Conservation (phyloP, 2,888 invertebrate genomes). For the Laspeyria flexula region DNA sequence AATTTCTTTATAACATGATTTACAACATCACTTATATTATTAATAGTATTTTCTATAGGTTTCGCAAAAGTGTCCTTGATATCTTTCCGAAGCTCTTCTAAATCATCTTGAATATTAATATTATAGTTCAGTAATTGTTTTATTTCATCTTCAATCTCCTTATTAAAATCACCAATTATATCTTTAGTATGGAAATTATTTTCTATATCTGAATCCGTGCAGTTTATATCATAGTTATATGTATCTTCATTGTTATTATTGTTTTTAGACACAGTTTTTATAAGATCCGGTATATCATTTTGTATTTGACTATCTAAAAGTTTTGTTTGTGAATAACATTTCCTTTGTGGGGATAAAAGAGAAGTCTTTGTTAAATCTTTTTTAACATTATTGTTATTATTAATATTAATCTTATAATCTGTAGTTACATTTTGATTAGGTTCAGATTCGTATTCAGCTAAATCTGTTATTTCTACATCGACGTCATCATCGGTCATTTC, state of each 20-base stretch:
- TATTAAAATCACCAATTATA: constrained; percentile 86
- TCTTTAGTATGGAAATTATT: constrained; percentile 79
- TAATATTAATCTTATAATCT: constrained; percentile 63
- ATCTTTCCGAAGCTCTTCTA: constrained; percentile 80
- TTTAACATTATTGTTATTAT: constrained; percentile 74
- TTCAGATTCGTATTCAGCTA: constrained; percentile 60
- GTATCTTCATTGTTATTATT: constrained; percentile 67
- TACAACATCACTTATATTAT: constrained; percentile 83
- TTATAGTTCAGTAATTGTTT: constrained; percentile 80
- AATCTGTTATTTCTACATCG: constrained; percentile 73
- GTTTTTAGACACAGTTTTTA: constrained; percentile 75
- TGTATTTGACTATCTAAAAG: constrained; percentile 54
- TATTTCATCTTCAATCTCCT: constrained; percentile 87
- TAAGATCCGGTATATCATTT: constrained; percentile 76
- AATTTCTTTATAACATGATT: constrained; percentile 82
- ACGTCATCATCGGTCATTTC: constrained; percentile 83
- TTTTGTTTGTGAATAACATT: constrained; percentile 41
- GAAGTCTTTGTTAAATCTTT: constrained; percentile 46
- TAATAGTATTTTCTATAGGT: constrained; percentile 81
- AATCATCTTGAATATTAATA: constrained; percentile 78
- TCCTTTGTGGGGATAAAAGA: constrained; percentile 38
- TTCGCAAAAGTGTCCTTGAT: constrained; percentile 81
- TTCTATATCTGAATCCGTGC: constrained; percentile 75
- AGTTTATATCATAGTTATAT: constrained; percentile 61
- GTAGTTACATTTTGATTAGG: constrained; percentile 50